Base-by-base conservation (phyloP, 2,797 vertebrate species). In the Eulemur albifrons region DNA sequence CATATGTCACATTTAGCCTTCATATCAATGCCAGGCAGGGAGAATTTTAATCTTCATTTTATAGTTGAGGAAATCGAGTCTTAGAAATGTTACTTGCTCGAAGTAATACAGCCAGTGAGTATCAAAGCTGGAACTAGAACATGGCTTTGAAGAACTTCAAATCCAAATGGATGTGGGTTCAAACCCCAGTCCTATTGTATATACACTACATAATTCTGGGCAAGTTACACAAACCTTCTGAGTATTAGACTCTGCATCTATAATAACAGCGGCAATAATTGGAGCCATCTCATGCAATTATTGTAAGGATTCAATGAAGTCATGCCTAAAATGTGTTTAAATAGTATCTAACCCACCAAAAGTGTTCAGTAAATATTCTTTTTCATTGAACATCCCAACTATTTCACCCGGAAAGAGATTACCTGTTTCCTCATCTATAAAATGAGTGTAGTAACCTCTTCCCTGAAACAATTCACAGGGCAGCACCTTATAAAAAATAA, bases 251-350 rank as follows among this genome's bases (percentile, higher is more conserved):
- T 65, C 65, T 54, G 38, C 4, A 38, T 72, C 27, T 82, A 2
- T n/a, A 32, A 73, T 52, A 61, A 2, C 30, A 30, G 38, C 27
- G 43, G 17, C 65, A 81, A 83, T 48, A 79, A 88, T 3, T 52
- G 15, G 14, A 48, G 35, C 15, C 35, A 65, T 45, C 25, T 90
- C n/a, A 59, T 17, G 48, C 77, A 79, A 32, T 82, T 93, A 79
- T 27, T 82, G 27, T 90, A 30, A 84, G n/a, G 54, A 91, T 80
- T 87, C 54, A 57, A 48, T 94, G 65, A 94, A 84, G 86, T 59
- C 65, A 91, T 83, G n/a, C 27, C 23, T 73, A 27, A 17, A 4
- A 70, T 52, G 45, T 65, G 8, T 95, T 75, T 92, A 69, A 43
- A 54, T 45, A 63, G 50, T 86, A 52, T 20, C 54, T 79, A 43